These are phyloP conservation scores for Vulpes ferrilata DNA, from an alignment of 2,113 vertebrate species.

Conservation along the genomic window DNA sequence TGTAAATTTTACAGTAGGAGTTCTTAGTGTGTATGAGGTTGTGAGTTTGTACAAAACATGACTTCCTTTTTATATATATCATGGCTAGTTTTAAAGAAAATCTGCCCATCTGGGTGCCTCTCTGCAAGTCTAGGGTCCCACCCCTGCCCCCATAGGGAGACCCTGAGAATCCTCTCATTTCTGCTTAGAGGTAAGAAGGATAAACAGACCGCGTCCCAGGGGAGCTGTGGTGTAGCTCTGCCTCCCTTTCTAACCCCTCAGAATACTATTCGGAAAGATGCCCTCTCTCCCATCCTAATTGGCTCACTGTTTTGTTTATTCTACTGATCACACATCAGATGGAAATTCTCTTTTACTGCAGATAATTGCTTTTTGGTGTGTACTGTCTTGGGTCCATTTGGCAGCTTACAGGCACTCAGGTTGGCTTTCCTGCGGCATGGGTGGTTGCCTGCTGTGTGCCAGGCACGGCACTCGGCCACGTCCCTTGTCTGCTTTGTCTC, in stretches of 20 bases:
- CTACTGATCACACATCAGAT: background rate
- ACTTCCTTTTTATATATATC: background rate
- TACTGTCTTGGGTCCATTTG: background rate
- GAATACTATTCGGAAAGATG: accelerated
- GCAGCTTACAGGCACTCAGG: accelerated
- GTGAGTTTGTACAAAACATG: background rate
- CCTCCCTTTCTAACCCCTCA: background rate
- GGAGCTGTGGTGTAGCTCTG: background rate
- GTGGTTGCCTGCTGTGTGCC: too few relatives aligned
- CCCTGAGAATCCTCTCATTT: too few relatives aligned
- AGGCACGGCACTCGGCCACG: background rate
- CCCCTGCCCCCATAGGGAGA: background rate
- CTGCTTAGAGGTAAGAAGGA: background rate
- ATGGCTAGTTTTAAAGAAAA: background rate
- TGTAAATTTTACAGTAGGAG: background rate
- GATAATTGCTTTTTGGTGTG: background rate
- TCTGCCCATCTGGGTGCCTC: background rate
- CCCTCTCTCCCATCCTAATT: accelerated
- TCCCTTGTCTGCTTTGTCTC: too few relatives aligned
- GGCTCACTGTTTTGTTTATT: background rate
- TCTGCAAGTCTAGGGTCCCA: background rate
- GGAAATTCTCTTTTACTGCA: background rate
- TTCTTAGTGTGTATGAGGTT: background rate
- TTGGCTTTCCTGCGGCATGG: accelerated
- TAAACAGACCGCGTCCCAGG: accelerated